A percentile compares a stretch with the other conserved stretches of the same genome.
These are phyloP conservation scores for Pelecanus crispus DNA, from an alignment of 2,113 vertebrate genomes.

Conservation along the genomic window DNA sequence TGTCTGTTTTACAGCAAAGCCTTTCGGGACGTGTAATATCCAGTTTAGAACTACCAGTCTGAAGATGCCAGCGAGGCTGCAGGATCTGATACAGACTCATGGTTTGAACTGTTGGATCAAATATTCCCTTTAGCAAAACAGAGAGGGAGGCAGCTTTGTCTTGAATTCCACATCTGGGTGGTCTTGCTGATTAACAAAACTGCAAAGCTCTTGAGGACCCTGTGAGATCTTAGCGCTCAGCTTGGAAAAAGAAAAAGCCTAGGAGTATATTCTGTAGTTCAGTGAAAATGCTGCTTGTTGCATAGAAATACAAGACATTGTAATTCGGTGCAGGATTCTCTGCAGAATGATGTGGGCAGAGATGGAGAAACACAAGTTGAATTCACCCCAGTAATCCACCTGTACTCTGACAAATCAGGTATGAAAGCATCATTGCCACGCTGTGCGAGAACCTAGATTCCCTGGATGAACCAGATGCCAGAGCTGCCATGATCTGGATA, in stretches of 20 bases:
- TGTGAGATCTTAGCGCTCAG: background rate
- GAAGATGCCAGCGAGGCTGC: background rate
- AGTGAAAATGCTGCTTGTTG: background rate
- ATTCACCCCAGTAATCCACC: background rate
- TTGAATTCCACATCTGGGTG: background rate
- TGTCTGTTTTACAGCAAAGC: background rate
- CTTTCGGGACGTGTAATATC: background rate
- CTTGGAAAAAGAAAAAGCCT: background rate
- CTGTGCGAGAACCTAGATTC: slow-evolving; percentile 98
- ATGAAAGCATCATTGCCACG: slow-evolving; percentile 98
- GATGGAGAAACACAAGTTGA: background rate
- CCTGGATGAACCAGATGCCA: slow-evolving; percentile 94
- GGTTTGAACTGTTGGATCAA: background rate
- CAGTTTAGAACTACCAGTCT: background rate
- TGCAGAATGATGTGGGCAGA: background rate
- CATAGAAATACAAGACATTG: background rate
- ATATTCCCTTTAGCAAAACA: background rate
- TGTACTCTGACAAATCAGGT: slow-evolving; percentile 71
- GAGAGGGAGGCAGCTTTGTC: background rate
- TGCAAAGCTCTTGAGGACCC: background rate
- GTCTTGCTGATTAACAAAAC: background rate
- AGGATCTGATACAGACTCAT: background rate
- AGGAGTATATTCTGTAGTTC: background rate
- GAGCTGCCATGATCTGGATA: slow-evolving; percentile 99
- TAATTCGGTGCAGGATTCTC: background rate